These are phyloP conservation scores for Hephaestus fuliginosus DNA, from an alignment of 2,797 vertebrate genomes.

Conservation along the genomic window DNA sequence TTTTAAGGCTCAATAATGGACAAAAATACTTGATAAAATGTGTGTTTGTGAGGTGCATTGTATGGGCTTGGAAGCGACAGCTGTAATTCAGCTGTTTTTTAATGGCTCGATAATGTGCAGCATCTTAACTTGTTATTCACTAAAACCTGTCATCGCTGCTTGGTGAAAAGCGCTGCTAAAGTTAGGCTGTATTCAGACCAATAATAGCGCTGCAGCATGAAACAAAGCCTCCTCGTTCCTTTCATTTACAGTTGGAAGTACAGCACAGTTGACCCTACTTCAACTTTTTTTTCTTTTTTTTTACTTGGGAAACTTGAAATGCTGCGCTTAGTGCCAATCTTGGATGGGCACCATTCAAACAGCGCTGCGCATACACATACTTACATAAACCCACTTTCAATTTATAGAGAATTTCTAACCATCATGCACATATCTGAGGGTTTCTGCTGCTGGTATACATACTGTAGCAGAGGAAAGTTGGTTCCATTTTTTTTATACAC, in stretches of 20 bases:
- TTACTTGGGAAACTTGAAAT: neutral
- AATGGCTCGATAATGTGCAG: neutral
- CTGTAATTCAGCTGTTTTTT: neutral
- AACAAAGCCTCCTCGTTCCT: neutral
- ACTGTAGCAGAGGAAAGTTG: slow-evolving; percentile 6
- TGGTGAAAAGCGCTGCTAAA: neutral
- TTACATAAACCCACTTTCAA: neutral
- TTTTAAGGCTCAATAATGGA: neutral
- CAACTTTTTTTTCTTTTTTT: neutral
- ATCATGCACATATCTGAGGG: slow-evolving; percentile 13
- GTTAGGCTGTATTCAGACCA: neutral
- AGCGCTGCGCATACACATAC: neutral
- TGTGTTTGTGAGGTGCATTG: neutral
- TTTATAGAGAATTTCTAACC: neutral
- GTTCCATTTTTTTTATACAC: slow-evolving; percentile 27
- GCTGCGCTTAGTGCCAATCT: neutral
- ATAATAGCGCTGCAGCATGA: neutral
- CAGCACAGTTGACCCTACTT: neutral
- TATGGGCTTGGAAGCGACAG: neutral
- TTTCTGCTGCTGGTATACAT: neutral
- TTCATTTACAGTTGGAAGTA: neutral
- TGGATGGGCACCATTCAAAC: neutral
- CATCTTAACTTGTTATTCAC: neutral
- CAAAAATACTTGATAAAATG: neutral
- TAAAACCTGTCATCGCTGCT: neutral